phyloP scores from a whole-genome alignment of 2,888 invertebrate genomes.

The Acheta domesticus region DNA sequence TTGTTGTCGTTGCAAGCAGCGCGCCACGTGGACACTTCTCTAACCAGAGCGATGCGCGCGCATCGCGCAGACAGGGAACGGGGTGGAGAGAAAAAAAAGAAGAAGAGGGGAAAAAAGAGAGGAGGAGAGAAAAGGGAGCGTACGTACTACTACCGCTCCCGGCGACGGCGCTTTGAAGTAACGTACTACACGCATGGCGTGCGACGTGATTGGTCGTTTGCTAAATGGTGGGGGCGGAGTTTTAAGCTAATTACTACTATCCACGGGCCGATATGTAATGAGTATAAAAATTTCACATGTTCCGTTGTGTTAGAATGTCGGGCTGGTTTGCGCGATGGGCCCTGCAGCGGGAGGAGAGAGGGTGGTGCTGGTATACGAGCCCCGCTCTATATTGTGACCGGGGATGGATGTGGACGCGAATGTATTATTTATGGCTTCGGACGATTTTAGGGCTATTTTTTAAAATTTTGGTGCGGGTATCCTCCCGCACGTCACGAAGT shows the following conservation, averaged over 20 bases:
- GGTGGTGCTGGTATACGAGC: background rate
- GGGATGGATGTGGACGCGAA: slow-evolving; percentile 1
- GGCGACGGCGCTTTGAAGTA: slow-evolving; percentile 7
- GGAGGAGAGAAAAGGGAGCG: background rate
- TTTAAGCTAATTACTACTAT: slow-evolving; percentile 18
- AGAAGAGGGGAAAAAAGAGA: background rate
- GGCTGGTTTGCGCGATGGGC: background rate
- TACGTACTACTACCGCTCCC: background rate
- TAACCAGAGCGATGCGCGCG: background rate
- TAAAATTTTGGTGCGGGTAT: background rate
- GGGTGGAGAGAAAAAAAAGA: background rate
- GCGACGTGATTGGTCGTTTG: slow-evolving; percentile 18
- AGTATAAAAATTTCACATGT: slow-evolving; percentile 18
- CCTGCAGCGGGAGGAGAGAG: background rate
- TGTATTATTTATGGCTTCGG: slow-evolving; percentile 18
- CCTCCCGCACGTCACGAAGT: background rate
- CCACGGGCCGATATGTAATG: slow-evolving; percentile 10
- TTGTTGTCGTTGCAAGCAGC: background rate
- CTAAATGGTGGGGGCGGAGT: slow-evolving; percentile 18
- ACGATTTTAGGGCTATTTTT: background rate
- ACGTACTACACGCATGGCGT: slow-evolving; percentile 9
- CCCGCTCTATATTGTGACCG: background rate
- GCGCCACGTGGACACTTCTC: background rate
- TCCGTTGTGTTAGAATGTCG: background rate
- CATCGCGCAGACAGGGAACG: background rate